Percentiles rank a stretch among this genome's conserved stretches.
These are phyloP conservation scores for Catocala sponsa DNA, from an alignment of 2,888 invertebrate species.

Conservation along the genomic window DNA sequence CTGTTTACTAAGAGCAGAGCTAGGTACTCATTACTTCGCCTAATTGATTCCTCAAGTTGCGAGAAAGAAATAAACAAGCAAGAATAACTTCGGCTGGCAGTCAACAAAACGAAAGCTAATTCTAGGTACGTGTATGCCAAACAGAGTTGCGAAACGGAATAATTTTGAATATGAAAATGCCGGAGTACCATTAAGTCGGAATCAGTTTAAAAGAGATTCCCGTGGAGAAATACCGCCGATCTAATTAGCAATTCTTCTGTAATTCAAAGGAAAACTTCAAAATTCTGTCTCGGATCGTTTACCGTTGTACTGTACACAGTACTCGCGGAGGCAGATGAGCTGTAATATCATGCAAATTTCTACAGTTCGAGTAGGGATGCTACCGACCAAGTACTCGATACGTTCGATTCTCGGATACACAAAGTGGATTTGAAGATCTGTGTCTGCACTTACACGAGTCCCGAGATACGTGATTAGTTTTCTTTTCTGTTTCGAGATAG, in stretches of 20 bases:
- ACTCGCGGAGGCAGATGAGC: conserved; percentile 65
- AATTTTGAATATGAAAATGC: conserved; percentile 32
- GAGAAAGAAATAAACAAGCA: conserved; percentile 14
- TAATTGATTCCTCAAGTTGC: conserved; percentile 20
- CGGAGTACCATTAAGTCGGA: conserved; percentile 46
- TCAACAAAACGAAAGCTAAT: conserved; percentile 9
- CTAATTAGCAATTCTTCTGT: conserved; percentile 65
- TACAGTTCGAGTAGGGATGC: conserved; percentile 56
- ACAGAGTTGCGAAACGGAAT: conserved; percentile 23
- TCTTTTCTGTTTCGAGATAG: background rate
- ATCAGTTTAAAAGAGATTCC: conserved; percentile 45
- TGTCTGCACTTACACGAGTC: conserved; percentile 9
- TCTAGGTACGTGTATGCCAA: conserved; percentile 16
- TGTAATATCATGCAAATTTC: conserved; percentile 84
- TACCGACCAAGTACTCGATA: conserved; percentile 25
- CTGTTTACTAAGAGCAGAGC: conserved; percentile 2
- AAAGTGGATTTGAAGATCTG: conserved; percentile 30
- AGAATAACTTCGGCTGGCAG: conserved; percentile 15
- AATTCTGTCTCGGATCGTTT: conserved; percentile 74
- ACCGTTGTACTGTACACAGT: conserved; percentile 69
- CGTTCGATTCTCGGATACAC: conserved; percentile 20
- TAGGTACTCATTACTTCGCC: conserved; percentile 10
- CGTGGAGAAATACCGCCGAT: conserved; percentile 40
- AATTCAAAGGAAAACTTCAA: conserved; percentile 66
- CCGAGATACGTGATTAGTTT: conserved; percentile 11